phyloP scores from a whole-genome alignment of 1,140 invertebrate genomes.

The Heliconius melpomene region DNA sequence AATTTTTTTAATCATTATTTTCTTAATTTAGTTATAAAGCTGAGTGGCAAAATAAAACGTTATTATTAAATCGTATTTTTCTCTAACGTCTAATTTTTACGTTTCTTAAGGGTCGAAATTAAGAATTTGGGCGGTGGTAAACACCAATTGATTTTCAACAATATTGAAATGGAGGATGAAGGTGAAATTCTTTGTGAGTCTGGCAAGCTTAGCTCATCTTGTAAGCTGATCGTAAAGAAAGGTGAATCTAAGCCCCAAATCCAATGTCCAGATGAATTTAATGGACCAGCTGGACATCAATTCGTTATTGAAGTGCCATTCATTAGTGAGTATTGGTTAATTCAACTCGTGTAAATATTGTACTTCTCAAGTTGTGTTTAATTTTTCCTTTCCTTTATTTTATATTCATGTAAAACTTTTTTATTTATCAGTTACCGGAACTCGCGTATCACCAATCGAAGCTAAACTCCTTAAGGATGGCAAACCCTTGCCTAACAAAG shows the following conservation, averaged over 20 bases:
- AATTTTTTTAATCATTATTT: background rate
- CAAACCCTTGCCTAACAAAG: slow-evolving; percentile 91
- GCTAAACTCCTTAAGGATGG: slow-evolving; percentile 95
- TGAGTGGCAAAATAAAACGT: too few species aligned
- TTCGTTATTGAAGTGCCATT: slow-evolving; percentile 95
- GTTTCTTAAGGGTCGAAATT: slow-evolving; percentile 87
- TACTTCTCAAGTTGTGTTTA: too few species aligned
- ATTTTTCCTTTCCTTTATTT: background rate
- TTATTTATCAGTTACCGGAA: slow-evolving; percentile 88
- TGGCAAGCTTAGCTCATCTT: slow-evolving; percentile 89
- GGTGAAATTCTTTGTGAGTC: slow-evolving; percentile 94
- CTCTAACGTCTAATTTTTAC: background rate
- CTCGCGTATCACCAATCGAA: slow-evolving; percentile 91
- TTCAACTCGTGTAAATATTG: background rate
- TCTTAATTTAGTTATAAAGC: background rate
- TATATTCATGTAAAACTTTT: background rate
- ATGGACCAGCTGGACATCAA: slow-evolving; percentile 89
- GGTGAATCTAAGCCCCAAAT: slow-evolving; percentile 92
- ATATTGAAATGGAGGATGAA: slow-evolving; percentile 89
- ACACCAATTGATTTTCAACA: slow-evolving; percentile 94
- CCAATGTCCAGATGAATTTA: slow-evolving; percentile 90
- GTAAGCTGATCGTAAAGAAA: slow-evolving; percentile 91
- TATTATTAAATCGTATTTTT: too few species aligned
- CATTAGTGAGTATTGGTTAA: slow-evolving; percentile 84
- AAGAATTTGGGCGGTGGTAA: slow-evolving; percentile 95